Conservation (phyloP, 2,113 vertebrate species). For the Struthidea cinerea region DNA sequence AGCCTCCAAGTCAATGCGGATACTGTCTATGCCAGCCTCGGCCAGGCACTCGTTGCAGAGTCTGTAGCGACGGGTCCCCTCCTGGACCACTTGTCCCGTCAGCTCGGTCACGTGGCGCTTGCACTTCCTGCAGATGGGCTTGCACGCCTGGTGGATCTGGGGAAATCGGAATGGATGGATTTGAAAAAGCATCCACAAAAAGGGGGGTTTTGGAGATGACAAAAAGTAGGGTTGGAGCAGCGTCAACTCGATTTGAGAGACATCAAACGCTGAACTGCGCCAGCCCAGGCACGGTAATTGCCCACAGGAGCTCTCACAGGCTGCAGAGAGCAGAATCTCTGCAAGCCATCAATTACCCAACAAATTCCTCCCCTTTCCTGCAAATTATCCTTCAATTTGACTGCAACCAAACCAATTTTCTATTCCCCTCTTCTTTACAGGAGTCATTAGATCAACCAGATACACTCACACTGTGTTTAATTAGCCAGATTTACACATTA, state of each 20-base stretch:
- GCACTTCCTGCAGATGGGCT: conserved; percentile 94
- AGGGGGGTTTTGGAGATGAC: neutral
- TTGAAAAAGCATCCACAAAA: neutral
- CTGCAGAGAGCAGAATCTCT: neutral
- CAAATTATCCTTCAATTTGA: neutral
- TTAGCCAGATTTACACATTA: neutral
- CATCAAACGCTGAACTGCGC: neutral
- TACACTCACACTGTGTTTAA: neutral
- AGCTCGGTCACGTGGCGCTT: conserved; percentile 91
- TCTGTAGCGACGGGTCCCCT: conserved; percentile 89
- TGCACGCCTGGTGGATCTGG: conserved; percentile 96
- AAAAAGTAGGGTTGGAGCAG: neutral
- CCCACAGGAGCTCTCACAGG: neutral
- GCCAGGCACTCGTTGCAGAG: conserved; percentile 89
- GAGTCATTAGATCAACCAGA: neutral
- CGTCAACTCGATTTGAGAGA: rapidly evolving
- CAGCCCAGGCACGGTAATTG: neutral
- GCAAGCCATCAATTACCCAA: neutral
- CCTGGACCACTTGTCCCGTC: conserved; percentile 92
- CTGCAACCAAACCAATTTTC: neutral
- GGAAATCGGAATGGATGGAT: neutral
- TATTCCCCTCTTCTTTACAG: neutral
- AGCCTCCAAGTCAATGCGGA: conserved; percentile 82
- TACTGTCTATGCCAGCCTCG: conserved; percentile 85
- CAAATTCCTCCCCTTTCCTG: neutral